Base-by-base conservation (phyloP, 2,797 vertebrate species). In the Sphenopsis melanotis region DNA sequence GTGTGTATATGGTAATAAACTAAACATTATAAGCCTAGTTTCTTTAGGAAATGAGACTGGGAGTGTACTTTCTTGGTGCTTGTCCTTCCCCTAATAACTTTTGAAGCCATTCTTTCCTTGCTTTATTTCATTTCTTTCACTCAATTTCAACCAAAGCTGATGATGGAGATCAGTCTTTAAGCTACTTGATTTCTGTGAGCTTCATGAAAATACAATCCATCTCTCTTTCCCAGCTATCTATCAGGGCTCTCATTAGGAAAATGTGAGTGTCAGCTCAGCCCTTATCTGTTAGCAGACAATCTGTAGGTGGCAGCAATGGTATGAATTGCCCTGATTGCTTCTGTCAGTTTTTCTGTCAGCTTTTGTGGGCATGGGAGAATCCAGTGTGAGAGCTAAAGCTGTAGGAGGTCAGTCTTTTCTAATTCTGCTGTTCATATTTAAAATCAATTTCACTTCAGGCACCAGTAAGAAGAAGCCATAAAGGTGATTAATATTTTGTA, bases 401-500 rank as follows among this genome's bases (percentile, higher is more conserved):
- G 7, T 34, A 30, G 42, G 39, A 74, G 80, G 83, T 69, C 44
- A 79, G 46, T 75, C 52, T 83, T 78, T 72, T 57, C 65, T 85
- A 72, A 52, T 93, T 80, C 68, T 93, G 13, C 56, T 49, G 32
- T 53, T 55, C 37, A 12, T 80, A 70, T 93, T 93, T 93, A 76
- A 87, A 76, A 77, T 37, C 23, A 44, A 26, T 85, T 80, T 89
- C 70, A 74, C 64, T 42, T 74, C 63, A 87, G 60, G 68, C 32
- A 53, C 34, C 27, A 6, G 13, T 56, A 57, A 59, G 80, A 66
- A 85, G 78, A 52, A 83, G 55, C 39, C 74, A 59, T 90, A 87
- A 93, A 90, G 44, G 55, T 95, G 93, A 96, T 95, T 89, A 88
- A 96, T 93, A 59, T 63, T 95, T 94, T 70, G 82, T 96, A 96